Evolutionary conservation across 2,797 vertebrate species (phyloP).

Genomic region (Okamejei kenojei): DNA sequence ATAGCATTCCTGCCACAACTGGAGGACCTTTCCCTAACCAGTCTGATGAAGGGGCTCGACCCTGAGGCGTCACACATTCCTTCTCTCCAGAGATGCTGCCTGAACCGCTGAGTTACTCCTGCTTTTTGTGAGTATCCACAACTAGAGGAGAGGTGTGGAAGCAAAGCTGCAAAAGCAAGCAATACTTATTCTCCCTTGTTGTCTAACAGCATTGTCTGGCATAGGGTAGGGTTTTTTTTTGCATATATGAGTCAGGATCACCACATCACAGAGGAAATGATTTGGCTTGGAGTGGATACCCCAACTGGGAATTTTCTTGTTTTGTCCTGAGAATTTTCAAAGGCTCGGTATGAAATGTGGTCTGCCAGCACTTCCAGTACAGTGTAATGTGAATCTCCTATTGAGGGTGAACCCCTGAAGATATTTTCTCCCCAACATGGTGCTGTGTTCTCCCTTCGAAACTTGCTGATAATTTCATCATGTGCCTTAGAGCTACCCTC

Average conservation of each 20-base stretch:
- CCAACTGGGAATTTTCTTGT: not conserved
- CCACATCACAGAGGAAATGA: not conserved
- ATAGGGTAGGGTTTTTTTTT: not conserved
- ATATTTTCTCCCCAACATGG: not conserved
- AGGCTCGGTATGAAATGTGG: not conserved
- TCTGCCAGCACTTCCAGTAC: not conserved
- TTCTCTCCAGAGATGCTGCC: too few species aligned
- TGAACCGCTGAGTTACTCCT: too few species aligned
- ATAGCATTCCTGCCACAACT: not conserved
- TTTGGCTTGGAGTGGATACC: not conserved
- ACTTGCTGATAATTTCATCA: not conserved
- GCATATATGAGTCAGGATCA: not conserved
- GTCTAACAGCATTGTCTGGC: not conserved
- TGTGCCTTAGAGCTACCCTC: not conserved
- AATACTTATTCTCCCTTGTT: not conserved
- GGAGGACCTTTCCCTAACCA: too few species aligned
- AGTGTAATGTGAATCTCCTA: not conserved
- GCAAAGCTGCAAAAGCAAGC: not conserved
- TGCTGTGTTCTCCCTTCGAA: not conserved
- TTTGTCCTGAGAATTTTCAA: not conserved
- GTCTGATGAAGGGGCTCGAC: too few species aligned
- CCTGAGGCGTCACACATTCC: too few species aligned
- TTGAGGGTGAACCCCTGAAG: not conserved
- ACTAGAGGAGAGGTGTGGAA: too few species aligned
- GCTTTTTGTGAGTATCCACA: too few species aligned